Conservation (phyloP, 2,113 vertebrate species). For the Empidonax traillii region DNA sequence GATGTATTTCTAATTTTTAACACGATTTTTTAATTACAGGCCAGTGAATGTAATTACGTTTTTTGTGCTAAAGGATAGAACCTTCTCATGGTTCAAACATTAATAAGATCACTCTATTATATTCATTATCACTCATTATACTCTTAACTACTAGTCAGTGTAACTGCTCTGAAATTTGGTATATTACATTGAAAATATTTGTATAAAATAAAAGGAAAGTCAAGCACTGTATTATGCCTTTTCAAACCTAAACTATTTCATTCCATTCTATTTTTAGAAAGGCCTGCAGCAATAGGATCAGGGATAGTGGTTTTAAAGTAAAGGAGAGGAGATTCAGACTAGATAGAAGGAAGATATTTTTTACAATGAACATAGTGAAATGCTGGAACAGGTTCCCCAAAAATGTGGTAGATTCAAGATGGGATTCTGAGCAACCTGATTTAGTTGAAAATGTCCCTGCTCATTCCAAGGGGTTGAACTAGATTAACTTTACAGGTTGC, state of each 20-base stretch:
- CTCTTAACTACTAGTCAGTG: neutral
- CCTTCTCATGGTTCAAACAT: neutral
- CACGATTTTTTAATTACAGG: neutral
- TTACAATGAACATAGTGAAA: neutral
- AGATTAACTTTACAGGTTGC: neutral
- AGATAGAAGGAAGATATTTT: neutral
- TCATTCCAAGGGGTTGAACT: neutral
- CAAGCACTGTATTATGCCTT: neutral
- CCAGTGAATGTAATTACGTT: neutral
- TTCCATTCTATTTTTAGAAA: neutral
- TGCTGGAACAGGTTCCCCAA: neutral
- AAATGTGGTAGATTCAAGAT: neutral
- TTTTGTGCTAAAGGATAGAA: neutral
- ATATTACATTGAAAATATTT: neutral
- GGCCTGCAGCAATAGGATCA: neutral
- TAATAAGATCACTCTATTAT: neutral
- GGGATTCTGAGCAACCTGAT: neutral
- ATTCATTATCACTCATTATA: neutral
- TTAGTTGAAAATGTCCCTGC: neutral
- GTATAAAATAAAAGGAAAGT: neutral
- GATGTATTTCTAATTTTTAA: neutral
- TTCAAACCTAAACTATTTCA: neutral
- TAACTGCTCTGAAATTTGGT: neutral
- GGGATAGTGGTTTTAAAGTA: neutral
- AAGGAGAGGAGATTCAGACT: neutral